phyloP scores from a whole-genome alignment of 2,888 invertebrate species.

The Pterostichus niger region DNA sequence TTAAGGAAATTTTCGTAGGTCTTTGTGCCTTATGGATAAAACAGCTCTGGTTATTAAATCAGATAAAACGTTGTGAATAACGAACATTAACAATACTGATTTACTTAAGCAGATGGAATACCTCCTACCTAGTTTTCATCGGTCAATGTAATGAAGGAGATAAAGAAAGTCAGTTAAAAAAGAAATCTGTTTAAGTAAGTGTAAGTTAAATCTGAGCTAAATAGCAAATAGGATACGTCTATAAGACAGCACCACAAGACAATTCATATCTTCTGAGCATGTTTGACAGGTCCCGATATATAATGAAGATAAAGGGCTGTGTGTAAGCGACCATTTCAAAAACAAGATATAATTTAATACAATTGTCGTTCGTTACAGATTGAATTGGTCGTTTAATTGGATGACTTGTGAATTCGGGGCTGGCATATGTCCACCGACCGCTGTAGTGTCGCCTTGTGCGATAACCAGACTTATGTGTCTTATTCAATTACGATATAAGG shows the following conservation, averaged over 20 bases:
- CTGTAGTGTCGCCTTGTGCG: background rate
- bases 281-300: slow-evolving; percentile 60
- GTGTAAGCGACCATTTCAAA: slow-evolving; percentile 51
- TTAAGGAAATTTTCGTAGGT: too few species aligned
- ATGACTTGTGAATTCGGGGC: slow-evolving; percentile 59
- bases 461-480: slow-evolving; percentile 12
- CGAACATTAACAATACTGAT: too few species aligned
- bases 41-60: too few species aligned
- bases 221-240: too few species aligned
- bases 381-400: slow-evolving; percentile 64
- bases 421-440: background rate
- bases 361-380: slow-evolving; percentile 60
- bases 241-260: background rate
- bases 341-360: slow-evolving; percentile 66
- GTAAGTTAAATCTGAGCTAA: too few species aligned
- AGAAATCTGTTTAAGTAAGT: too few species aligned
- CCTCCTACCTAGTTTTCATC: too few species aligned
- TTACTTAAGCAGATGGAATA: too few species aligned
- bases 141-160: too few species aligned
- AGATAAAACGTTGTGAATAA: too few species aligned
- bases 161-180: too few species aligned
- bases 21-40: too few species aligned
- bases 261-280: background rate
- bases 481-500: slow-evolving; percentile 25
- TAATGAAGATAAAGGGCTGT: slow-evolving; percentile 63